A percentile compares a stretch with the other conserved stretches of the same genome.
phyloP scores from a whole-genome alignment of 2,113 vertebrate genomes.

The Leptobrachium ailaonicum region DNA sequence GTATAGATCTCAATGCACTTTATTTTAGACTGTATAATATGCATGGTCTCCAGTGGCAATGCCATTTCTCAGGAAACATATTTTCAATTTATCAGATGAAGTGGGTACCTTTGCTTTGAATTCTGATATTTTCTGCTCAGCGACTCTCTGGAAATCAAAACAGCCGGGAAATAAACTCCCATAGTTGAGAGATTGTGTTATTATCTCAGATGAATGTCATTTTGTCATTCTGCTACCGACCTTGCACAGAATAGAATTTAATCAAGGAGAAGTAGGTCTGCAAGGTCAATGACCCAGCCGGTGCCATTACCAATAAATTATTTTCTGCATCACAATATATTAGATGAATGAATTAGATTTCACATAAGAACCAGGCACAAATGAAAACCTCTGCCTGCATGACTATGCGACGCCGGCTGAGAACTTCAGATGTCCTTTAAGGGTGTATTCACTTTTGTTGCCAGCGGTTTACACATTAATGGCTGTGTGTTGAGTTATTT shows the following conservation, averaged over 20 bases:
- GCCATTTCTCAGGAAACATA: neutral
- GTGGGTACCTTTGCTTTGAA: neutral
- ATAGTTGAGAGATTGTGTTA: conserved; percentile 30
- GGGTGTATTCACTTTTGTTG: too few relatives aligned
- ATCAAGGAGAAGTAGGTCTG: conserved; percentile 31
- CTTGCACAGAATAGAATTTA: conserved; percentile 26
- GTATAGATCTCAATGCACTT: too few relatives aligned
- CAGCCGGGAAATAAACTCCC: conserved; percentile 6
- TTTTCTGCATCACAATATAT: conserved; percentile 25
- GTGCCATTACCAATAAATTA: conserved; percentile 46
- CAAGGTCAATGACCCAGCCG: conserved; percentile 44
- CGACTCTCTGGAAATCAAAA: neutral
- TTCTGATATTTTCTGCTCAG: conserved; percentile 1
- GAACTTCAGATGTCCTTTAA: neutral
- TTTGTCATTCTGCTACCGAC: conserved; percentile 18
- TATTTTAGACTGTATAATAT: too few relatives aligned
- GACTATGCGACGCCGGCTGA: neutral
- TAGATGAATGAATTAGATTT: conserved; percentile 38
- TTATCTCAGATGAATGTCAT: conserved; percentile 28
- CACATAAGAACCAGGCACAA: conserved; percentile 11
- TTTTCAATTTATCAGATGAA: neutral
- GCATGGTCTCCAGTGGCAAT: neutral
- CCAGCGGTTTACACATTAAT: too few relatives aligned
- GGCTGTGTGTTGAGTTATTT: too few relatives aligned
- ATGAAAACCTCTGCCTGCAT: conserved; percentile 16